Percentiles rank a stretch among this genome's conserved stretches.
These are phyloP conservation scores for Holotrichia oblita DNA, from an alignment of 1,140 invertebrate genomes.

Conservation along the genomic window DNA sequence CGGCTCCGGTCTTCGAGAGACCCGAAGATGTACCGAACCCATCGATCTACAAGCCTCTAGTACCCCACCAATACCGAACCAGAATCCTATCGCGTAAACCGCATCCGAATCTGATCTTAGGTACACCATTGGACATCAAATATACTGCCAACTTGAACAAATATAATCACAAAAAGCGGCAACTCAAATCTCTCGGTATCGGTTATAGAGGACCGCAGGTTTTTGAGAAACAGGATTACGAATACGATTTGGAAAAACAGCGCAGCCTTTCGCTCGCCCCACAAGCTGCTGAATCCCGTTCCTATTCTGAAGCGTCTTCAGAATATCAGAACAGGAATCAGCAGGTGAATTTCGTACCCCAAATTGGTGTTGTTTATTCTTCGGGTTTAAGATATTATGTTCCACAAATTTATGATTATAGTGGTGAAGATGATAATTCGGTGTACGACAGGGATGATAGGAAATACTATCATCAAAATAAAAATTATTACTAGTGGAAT, in stretches of 20 bases:
- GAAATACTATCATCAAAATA: slow-evolving; percentile 51
- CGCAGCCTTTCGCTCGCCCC: neutral
- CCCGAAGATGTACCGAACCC: slow-evolving; percentile 58
- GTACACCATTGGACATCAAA: slow-evolving; percentile 56
- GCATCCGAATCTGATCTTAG: slow-evolving; percentile 55
- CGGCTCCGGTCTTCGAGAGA: slow-evolving; percentile 58
- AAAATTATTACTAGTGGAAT: slow-evolving; percentile 26
- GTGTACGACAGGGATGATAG: slow-evolving; percentile 56
- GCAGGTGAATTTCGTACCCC: slow-evolving; percentile 53
- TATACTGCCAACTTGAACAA: slow-evolving; percentile 53
- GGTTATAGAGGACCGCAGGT: slow-evolving; percentile 57
- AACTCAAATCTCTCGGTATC: slow-evolving; percentile 48
- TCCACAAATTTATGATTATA: slow-evolving; percentile 52
- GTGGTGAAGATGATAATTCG: slow-evolving; percentile 51
- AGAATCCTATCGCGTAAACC: slow-evolving; percentile 54
- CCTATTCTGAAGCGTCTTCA: neutral
- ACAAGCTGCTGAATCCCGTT: neutral
- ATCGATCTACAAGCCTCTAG: slow-evolving; percentile 51
- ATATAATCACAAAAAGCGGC: slow-evolving; percentile 50
- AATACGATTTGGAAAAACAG: slow-evolving; percentile 47
- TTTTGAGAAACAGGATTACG: slow-evolving; percentile 57
- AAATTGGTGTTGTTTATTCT: slow-evolving; percentile 59
- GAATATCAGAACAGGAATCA: slow-evolving; percentile 29
- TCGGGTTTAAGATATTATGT: slow-evolving; percentile 59
- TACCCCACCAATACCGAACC: slow-evolving; percentile 57